These are phyloP conservation scores for Hymenochirus boettgeri DNA, from an alignment of 2,113 vertebrate species.

Conservation along the genomic window DNA sequence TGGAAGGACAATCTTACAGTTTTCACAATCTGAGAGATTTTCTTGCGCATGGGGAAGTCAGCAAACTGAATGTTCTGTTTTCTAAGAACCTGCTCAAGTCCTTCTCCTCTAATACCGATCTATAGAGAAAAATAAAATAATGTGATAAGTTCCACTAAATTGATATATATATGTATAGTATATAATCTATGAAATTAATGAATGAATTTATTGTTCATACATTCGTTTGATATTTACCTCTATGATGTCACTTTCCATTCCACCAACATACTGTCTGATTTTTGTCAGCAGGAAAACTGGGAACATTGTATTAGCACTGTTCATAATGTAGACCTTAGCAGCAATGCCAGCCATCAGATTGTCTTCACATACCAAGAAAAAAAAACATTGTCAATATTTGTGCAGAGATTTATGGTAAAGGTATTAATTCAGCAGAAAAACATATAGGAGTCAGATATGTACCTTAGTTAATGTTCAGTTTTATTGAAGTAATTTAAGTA, in stretches of 20 bases:
- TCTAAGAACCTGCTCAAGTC: constrained; percentile 65
- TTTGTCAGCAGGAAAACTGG: constrained; percentile 69
- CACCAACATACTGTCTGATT: constrained; percentile 60
- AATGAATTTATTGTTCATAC: too few species aligned
- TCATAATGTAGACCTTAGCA: constrained; percentile 68
- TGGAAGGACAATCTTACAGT: constrained; percentile 58
- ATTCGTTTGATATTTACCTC: constrained; percentile 69
- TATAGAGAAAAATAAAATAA: constrained; percentile 43
- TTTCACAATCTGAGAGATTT: constrained; percentile 70
- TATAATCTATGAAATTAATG: too few species aligned
- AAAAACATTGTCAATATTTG: background rate
- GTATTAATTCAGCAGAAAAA: too few species aligned
- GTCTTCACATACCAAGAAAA: constrained; percentile 1
- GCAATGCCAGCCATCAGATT: constrained; percentile 62
- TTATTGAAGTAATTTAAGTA: too few species aligned
- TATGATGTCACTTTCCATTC: constrained; percentile 66
- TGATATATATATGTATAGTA: too few species aligned
- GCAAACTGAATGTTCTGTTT: constrained; percentile 54
- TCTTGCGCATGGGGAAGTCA: constrained; percentile 54
- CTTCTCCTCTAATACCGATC: constrained; percentile 70
- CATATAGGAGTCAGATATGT: too few species aligned
- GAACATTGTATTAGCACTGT: constrained; percentile 66
- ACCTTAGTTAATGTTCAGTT: too few species aligned
- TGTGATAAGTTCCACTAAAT: too few species aligned
- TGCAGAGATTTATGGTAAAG: too few species aligned